A percentile compares a stretch with the other conserved stretches of the same genome.
Evolutionary conservation across 2,797 vertebrate species (phyloP).

Genomic region (Oreochromis mossambicus): DNA sequence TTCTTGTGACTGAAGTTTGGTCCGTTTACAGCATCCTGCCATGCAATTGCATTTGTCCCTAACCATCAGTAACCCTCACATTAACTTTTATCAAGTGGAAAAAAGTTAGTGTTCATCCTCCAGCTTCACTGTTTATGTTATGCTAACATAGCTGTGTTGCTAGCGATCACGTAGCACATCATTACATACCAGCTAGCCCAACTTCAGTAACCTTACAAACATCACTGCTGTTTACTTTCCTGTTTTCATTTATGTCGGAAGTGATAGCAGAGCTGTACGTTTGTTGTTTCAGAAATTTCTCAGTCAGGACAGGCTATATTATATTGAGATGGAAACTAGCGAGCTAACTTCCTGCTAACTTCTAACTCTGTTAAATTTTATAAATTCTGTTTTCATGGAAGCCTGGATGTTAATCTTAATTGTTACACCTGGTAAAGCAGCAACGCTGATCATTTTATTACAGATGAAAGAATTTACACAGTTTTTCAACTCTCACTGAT

Average conservation of each 20-base stretch:
- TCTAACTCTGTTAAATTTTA: rapidly evolving
- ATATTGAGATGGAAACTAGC: rapidly evolving
- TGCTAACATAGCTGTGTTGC: not conserved
- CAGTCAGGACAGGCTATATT: not conserved
- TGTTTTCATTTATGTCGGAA: not conserved
- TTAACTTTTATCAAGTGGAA: not conserved
- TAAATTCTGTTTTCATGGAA: not conserved
- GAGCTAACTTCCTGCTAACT: too few species aligned
- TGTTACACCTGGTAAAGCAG: not conserved
- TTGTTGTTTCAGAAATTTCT: not conserved
- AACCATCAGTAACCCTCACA: not conserved
- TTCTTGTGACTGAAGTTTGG: not conserved
- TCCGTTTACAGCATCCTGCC: not conserved
- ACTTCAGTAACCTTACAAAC: not conserved
- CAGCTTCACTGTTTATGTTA: not conserved
- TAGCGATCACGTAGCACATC: not conserved
- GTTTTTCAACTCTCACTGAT: not conserved
- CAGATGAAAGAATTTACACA: not conserved
- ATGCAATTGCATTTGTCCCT: not conserved
- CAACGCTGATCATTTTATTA: not conserved
- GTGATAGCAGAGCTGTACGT: not conserved
- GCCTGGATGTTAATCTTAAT: not conserved
- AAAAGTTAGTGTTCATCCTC: not conserved
- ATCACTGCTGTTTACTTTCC: not conserved
- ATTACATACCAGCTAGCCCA: too few species aligned